These are phyloP conservation scores for Neoseiulus cucumeris DNA, from an alignment of 1,140 invertebrate species.

Conservation along the genomic window DNA sequence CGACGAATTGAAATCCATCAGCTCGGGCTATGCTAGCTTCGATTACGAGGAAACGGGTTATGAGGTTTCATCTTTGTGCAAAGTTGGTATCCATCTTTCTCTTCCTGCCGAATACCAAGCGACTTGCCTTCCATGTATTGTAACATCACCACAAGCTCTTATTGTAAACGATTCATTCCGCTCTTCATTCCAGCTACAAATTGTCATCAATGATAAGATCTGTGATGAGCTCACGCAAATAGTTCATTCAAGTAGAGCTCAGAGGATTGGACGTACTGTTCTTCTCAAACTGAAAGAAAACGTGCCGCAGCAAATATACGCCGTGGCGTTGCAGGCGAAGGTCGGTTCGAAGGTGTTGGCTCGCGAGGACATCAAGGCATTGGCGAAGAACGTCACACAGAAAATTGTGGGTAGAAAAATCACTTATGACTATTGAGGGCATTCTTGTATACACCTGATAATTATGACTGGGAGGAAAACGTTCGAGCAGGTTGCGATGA, in stretches of 20 bases:
- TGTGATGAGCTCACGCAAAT: slow-evolving; percentile 75
- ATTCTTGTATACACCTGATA: no score
- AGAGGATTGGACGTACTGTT: slow-evolving; percentile 43
- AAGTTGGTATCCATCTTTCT: slow-evolving; percentile 33
- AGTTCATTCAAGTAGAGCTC: slow-evolving; percentile 47
- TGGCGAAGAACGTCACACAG: slow-evolving; percentile 73
- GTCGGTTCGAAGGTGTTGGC: slow-evolving; percentile 61
- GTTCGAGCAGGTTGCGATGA: no score
- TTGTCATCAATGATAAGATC: slow-evolving; percentile 53
- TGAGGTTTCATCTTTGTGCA: slow-evolving; percentile 44
- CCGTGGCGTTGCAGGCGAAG: slow-evolving; percentile 66
- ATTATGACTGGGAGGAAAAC: no score
- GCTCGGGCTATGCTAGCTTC: slow-evolving; percentile 89
- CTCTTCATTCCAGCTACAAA: slow-evolving; percentile 40
- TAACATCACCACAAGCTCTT: no score
- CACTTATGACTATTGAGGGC: no score
- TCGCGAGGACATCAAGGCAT: slow-evolving; percentile 64
- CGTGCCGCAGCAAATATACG: slow-evolving; percentile 67
- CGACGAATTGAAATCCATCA: slow-evolving; percentile 65
- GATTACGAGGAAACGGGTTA: slow-evolving; percentile 87
- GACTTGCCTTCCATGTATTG: background rate
- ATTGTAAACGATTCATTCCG: background rate
- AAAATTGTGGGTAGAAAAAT: slow-evolving; percentile 62
- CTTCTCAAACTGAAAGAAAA: slow-evolving; percentile 59
- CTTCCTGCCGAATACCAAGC: background rate